Evolutionary conservation across 2,888 invertebrate genomes (phyloP), one percentile per base, ranked within the genome.

Genomic region (Chironomus tentans): DNA sequence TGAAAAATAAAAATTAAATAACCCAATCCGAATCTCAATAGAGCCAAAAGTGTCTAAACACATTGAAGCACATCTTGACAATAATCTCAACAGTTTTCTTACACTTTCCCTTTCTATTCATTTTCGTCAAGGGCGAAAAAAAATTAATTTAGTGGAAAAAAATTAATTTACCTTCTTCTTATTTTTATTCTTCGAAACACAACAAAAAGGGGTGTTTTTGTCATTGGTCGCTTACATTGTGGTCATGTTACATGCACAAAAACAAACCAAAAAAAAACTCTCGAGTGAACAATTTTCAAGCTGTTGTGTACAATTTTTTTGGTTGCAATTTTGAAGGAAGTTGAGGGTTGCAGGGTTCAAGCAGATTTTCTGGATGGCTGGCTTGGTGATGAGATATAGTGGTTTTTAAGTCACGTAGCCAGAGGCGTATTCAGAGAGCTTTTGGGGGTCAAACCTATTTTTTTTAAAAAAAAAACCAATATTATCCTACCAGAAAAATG

Each of bases 121-220:
- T 50, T 56, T 56, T 56, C n/a, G 7, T 38, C 3, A 18, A 56
- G 18, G 10, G 4, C n/a, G n/a, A 50, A 65, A 65, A 24, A 65
- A 65, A 24, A 13, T 65, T 65, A 65, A 65, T 65, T 24, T 65
- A 24, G 24, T 65, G 65, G 65, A 65, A 65, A 21, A n/a, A 65
- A 65, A 65, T 65, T 65, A 65, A 65, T 65, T 65, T 65, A 24
- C 65, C 21, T 21, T 65, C 62, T 21, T 65, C 24, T 65, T 65
- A 65, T 65, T 56, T 56, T 56, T 56, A 56, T 56, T 56, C 18
- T n/a, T 18, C 56, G 18, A 56, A 56, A 56, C 56, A 56, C 56
- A 15, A 7, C n/a, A 56, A 56, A 56, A 56, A 56, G 56, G 56
- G 56, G 65, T 65, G 65, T 7, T 56, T 56, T 56, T 56, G 13